phyloP scores from a whole-genome alignment of 2,888 invertebrate species.

The Pseudoips prasinana region DNA sequence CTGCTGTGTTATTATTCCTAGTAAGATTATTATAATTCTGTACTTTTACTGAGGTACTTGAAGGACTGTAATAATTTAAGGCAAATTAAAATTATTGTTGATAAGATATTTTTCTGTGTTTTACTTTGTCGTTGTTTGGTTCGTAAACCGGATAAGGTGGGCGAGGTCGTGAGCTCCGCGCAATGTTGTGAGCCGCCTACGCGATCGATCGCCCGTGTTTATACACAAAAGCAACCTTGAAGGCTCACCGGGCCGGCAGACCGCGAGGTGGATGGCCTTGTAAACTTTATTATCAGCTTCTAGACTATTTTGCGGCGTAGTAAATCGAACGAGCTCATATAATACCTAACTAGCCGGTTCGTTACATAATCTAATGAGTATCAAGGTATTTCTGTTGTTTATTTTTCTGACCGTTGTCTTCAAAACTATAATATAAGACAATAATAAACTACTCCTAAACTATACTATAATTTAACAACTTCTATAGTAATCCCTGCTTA shows the following conservation, averaged over 20 bases:
- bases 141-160: conserved; percentile 27
- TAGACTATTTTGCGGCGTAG: conserved; percentile 41
- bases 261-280: conserved; percentile 56
- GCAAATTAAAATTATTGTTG: conserved; percentile 56
- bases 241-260: conserved; percentile 18
- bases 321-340: conserved; percentile 12
- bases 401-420: too few species aligned
- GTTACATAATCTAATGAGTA: conserved; percentile 21
- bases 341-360: conserved; percentile 1
- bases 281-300: conserved; percentile 32
- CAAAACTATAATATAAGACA: too few species aligned
- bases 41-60: conserved; percentile 53
- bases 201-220: conserved; percentile 52
- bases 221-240: conserved; percentile 79
- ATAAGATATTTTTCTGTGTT: conserved; percentile 36
- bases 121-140: conserved; percentile 18
- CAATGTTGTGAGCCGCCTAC: conserved; percentile 21
- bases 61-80: conserved; percentile 75
- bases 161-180: conserved; percentile 34
- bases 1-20: conserved; percentile 78
- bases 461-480: too few species aligned
- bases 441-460: too few species aligned
- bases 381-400: too few species aligned
- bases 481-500: too few species aligned
- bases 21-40: conserved; percentile 68